These are phyloP conservation scores for Alouatta palliata DNA, from an alignment of 2,113 vertebrate species.

Conservation along the genomic window DNA sequence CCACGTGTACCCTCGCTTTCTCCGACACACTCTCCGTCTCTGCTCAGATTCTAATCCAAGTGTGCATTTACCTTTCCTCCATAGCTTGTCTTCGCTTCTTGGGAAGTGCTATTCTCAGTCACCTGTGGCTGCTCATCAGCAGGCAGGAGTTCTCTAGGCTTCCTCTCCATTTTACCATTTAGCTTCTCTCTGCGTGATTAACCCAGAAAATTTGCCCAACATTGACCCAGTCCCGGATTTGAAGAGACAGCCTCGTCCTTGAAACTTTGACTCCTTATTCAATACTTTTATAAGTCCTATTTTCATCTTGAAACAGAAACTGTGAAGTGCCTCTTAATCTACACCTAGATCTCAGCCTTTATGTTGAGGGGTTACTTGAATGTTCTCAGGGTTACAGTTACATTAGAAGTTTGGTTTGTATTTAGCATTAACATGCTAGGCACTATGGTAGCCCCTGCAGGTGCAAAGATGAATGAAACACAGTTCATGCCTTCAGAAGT, in stretches of 20 bases:
- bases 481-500: neutral
- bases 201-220: slow-evolving; percentile 4
- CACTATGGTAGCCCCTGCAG: neutral
- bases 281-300: neutral
- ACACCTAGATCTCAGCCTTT: slow-evolving; percentile 5
- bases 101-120: neutral
- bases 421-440: neutral
- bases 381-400: neutral
- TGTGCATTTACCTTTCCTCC: neutral
- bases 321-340: slow-evolving; percentile 13
- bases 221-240: neutral
- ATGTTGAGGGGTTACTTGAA: neutral
- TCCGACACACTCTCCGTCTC: neutral
- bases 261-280: slow-evolving; percentile 7
- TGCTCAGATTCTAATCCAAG: neutral
- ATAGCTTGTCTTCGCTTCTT: neutral
- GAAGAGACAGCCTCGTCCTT: slow-evolving; percentile 38
- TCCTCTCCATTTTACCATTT: neutral
- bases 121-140: neutral
- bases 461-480: neutral
- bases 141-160: neutral
- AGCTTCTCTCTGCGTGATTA: neutral
- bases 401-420: slow-evolving; percentile 5
- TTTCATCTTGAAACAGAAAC: slow-evolving; percentile 51
- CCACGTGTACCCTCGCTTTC: neutral